A percentile compares a stretch with the other conserved stretches of the same genome.
These are phyloP conservation scores for Eucera pruinosa DNA, from an alignment of 2,888 invertebrate genomes.

Conservation along the genomic window DNA sequence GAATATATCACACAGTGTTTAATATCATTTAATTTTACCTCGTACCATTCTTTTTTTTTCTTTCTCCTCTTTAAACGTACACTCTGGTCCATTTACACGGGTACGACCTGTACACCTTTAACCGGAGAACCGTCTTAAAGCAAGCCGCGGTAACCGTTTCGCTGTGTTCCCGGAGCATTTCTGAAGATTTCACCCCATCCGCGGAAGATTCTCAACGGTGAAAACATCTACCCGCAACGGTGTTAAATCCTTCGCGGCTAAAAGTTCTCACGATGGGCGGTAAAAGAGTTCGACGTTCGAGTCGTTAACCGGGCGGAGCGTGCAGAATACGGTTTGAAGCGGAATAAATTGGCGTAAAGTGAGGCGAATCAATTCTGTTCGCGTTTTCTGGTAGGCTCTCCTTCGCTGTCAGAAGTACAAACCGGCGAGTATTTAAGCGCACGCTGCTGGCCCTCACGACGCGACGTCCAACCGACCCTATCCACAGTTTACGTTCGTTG, in stretches of 20 bases:
- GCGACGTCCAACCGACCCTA: slow-evolving; percentile 27
- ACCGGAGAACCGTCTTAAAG: too few species aligned
- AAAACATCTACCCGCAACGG: not conserved
- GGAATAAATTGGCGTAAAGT: slow-evolving; percentile 66
- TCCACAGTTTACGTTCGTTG: slow-evolving; percentile 20
- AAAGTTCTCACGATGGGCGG: slow-evolving; percentile 41
- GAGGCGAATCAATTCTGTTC: slow-evolving; percentile 62
- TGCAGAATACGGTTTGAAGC: slow-evolving; percentile 41
- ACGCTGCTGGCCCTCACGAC: slow-evolving; percentile 27
- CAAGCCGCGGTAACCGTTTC: too few species aligned
- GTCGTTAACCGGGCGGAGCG: slow-evolving; percentile 47
- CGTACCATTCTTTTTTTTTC: too few species aligned
- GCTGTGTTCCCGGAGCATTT: not conserved
- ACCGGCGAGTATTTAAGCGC: slow-evolving; percentile 63
- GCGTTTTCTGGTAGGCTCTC: slow-evolving; percentile 26
- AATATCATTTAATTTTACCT: too few species aligned
- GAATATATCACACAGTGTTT: too few species aligned
- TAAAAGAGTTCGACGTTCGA: slow-evolving; percentile 24
- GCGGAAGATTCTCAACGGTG: not conserved
- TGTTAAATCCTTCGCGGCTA: not conserved
- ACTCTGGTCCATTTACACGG: too few species aligned
- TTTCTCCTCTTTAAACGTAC: too few species aligned
- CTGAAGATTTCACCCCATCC: not conserved
- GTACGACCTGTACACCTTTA: too few species aligned
- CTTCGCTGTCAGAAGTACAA: slow-evolving; percentile 56